phyloP scores from a whole-genome alignment of 2,797 vertebrate genomes.

The Centroberyx gerrardi region DNA sequence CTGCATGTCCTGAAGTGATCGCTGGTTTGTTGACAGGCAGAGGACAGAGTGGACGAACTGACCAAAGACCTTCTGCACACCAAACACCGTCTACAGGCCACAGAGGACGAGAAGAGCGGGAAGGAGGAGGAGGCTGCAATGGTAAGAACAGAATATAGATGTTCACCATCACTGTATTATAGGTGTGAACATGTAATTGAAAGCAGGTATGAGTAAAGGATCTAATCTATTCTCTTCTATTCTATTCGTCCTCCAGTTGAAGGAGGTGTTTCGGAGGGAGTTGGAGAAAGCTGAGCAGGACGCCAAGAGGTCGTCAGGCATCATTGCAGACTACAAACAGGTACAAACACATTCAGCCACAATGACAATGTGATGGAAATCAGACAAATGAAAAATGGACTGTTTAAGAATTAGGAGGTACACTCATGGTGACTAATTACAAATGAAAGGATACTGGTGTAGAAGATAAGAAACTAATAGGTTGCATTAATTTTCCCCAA shows the following conservation, averaged over 20 bases:
- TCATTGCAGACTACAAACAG: constrained; percentile 96
- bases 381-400: neutral
- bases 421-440: neutral
- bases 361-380: neutral
- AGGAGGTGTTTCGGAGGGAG: constrained; percentile 92
- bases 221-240: neutral
- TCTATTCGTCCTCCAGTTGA: constrained; percentile 82
- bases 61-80: constrained; percentile 91
- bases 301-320: constrained; percentile 90
- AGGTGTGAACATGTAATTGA: neutral
- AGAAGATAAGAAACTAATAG: neutral
- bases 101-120: constrained; percentile 89
- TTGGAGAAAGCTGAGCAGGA: constrained; percentile 92
- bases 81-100: constrained; percentile 86
- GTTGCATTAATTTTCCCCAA: too few relatives aligned
- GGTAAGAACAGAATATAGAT: constrained; percentile 54
- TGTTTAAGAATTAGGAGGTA: neutral
- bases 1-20: neutral
- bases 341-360: constrained; percentile 70
- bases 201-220: neutral
- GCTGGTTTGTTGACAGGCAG: constrained; percentile 81
- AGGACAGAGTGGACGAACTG: constrained; percentile 92
- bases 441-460: neutral
- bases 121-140: constrained; percentile 88
- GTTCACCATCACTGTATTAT: neutral